Evolutionary conservation across 2,888 invertebrate species (phyloP).

Genomic region (Caenorhabditis doughertyi): DNA sequence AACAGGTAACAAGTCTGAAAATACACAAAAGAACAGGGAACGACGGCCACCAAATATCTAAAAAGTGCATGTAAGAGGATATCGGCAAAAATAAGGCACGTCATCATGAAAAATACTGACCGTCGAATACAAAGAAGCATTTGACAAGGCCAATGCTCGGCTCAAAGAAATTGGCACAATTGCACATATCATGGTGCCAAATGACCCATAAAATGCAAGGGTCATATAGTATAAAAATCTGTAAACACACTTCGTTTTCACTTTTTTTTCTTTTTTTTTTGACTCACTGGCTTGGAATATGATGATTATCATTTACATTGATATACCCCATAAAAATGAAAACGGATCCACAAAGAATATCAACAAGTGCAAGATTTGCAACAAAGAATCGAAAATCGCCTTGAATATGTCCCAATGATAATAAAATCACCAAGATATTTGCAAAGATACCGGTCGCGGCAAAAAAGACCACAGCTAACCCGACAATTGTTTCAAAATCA

Average conservation of each 20-base stretch:
- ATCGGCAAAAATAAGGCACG: too few relatives aligned
- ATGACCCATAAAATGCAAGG: constrained; percentile 79
- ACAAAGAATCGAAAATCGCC: constrained; percentile 74
- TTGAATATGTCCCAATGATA: constrained; percentile 65
- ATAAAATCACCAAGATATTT: constrained; percentile 60
- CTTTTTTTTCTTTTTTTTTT: not conserved
- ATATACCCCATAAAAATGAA: constrained; percentile 79
- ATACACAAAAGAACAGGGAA: constrained; percentile 71
- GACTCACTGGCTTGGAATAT: constrained; percentile 65
- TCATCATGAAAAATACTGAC: too few relatives aligned
- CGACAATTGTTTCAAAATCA: constrained; percentile 64
- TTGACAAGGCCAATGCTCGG: constrained; percentile 72
- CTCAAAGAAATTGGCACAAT: constrained; percentile 76
- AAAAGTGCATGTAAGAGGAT: constrained; percentile 46
- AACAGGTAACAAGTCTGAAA: constrained; percentile 73
- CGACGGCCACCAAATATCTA: constrained; percentile 72
- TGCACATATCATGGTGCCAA: constrained; percentile 78
- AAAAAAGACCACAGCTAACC: constrained; percentile 54
- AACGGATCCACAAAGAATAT: constrained; percentile 74
- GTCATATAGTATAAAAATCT: constrained; percentile 69
- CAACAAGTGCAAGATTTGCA: constrained; percentile 77
- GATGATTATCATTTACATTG: constrained; percentile 70
- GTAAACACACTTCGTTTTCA: constrained; percentile 1
- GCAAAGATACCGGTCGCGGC: constrained; percentile 64
- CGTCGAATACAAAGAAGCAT: constrained; percentile 67